Base-by-base conservation (phyloP, 2,888 invertebrate genomes). In the Lathronympha strigana region DNA sequence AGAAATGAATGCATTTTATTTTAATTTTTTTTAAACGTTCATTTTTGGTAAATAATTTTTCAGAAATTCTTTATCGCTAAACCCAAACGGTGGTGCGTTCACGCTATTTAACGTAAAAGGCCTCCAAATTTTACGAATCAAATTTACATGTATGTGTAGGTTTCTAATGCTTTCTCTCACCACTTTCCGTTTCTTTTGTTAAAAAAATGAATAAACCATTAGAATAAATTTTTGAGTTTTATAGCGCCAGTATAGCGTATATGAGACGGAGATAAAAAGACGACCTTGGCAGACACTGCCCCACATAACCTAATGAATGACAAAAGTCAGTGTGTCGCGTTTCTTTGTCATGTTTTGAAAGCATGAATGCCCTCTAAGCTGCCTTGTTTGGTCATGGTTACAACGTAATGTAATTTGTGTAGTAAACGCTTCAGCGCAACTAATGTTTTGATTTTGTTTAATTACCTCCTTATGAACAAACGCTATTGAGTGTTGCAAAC, bases 251-350 rank as follows among this genome's bases (percentile, higher is more conserved):
- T 13, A 55, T 58, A 40, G 33, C 36, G 38, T 9, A 21, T 2
- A 13, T 8, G 36, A 17, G 31, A 38, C 15, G n/a, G 5, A 40
- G 21, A 66, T 54, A 21, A 69, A 57, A 69, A 60, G 54, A 53
- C 67, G 71, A 66, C 70, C 70, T 73, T 71, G 69, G 66, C 49
- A 36, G 36, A 8, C 36, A 51, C 43, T 54, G 68, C 38, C 66
- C 69, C 58, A 69, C 69, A 67, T 71, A 61, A 51, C 45, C 51
- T 68, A 68, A 68, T 69, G 66, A 67, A 67, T 67, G 66, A 51
- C 67, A 64, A 63, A 69, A 69, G 66, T 61, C 68, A 68, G 50
- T 53, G 31, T 68, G 50, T 58, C 66, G 57, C 28, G 13, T 43
- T 55, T 57, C 67, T 68, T 71, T 69, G 68, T 70, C 60, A 38